Conservation (phyloP, 2,113 vertebrate genomes). For the Apteryx owenii region DNA sequence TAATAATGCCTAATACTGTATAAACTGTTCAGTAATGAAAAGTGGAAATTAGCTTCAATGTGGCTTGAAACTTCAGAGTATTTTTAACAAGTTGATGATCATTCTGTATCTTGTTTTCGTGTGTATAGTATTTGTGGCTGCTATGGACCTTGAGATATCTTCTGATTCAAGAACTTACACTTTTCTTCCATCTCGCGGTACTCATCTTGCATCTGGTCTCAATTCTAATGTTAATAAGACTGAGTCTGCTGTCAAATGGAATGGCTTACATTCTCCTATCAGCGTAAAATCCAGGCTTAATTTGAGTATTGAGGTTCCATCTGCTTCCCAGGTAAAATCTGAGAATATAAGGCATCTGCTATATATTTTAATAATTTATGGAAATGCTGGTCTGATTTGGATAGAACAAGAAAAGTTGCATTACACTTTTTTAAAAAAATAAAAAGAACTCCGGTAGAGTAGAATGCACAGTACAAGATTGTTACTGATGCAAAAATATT, state of each 20-base stretch:
- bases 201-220: constrained; percentile 69
- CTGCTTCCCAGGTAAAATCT: constrained; percentile 91
- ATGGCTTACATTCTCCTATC: constrained; percentile 79
- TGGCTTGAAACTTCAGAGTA: not conserved
- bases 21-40: not conserved
- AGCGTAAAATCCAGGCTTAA: constrained; percentile 83
- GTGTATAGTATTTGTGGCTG: constrained; percentile 71
- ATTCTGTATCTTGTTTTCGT: not conserved
- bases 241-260: constrained; percentile 71
- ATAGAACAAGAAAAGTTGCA: not conserved
- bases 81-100: not conserved
- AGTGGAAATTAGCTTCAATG: not conserved
- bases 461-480: not conserved
- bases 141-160: constrained; percentile 75
- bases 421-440: not conserved
- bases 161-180: constrained; percentile 69
- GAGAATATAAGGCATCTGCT: not conserved
- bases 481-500: not conserved
- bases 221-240: constrained; percentile 79
- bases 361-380: not conserved
- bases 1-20: not conserved
- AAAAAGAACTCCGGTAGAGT: not conserved
- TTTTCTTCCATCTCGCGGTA: constrained; percentile 46
- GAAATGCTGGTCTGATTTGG: not conserved
- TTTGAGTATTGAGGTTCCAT: constrained; percentile 92